Base-by-base conservation (phyloP, 2,888 invertebrate species). In the Cataglyphis cursor region DNA sequence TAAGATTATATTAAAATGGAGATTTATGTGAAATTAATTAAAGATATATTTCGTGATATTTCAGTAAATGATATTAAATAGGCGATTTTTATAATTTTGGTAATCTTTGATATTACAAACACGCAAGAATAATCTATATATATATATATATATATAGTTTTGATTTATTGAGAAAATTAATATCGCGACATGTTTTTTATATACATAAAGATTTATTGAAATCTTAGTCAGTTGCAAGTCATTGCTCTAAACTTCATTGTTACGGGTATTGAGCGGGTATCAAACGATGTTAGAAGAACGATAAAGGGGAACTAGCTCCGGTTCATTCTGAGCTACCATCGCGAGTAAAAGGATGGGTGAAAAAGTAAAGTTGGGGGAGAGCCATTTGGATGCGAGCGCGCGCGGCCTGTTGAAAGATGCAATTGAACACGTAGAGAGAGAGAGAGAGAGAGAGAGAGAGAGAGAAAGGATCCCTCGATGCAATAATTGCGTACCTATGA, bases 401-500 rank as follows among this genome's bases (percentile, higher is more conserved):
- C 61, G 61, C 51, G 72, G 87, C 75, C 85, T 84, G 87, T 85
- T 82, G 85, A 88, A 81, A 88, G 87, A 84, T 86, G 82, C 86
- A 61, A 82, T 78, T 51, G 84, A 24, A 81, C 70, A 80, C 84
- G 83, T 73, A 57, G 44, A 9, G 38, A 48, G 54, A 57, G 3
- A 73, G 51, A 54, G 51, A 76, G 9, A 57, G 48, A 35, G 21
- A 18, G 18, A n/a, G 38, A 12, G 41, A 31, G 51, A 35, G 48
- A 48, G 10, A 64, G 81, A 54, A 9, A 48, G 31, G 35, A 44
- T 74, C 64, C 76, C 62, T 82, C 81, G 62, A 59, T 35, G 85
- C 64, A 84, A 89, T 89, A 89, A 90, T 88, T 89, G 87, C 54
- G 31, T 80, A 38, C 84, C 64, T 41, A 76, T 65, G 84, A 85